Conservation (phyloP, 1,140 invertebrate genomes). For the Lucilia cuprina region DNA sequence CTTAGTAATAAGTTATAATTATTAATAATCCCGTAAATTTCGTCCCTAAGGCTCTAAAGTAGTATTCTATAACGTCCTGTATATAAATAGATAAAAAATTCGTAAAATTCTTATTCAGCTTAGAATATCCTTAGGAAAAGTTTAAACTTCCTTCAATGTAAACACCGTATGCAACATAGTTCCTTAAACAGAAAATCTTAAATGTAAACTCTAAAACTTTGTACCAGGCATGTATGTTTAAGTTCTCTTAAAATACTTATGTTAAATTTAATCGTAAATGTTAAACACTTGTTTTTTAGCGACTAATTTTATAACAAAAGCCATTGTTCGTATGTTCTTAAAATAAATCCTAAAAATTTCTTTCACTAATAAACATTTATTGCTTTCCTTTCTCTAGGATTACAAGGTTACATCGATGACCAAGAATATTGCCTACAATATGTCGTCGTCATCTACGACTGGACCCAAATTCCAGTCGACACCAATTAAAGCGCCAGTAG, state of each 20-base stretch:
- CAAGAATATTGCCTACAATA: slow-evolving; percentile 25
- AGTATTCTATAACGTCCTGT: too few relatives aligned
- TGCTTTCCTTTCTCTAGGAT: neutral
- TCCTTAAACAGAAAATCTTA: neutral
- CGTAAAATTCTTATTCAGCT: too few relatives aligned
- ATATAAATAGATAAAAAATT: too few relatives aligned
- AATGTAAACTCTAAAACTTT: neutral
- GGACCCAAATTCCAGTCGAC: slow-evolving; percentile 7
- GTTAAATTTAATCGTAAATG: neutral
- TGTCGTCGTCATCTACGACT: neutral
- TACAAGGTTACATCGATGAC: slow-evolving; percentile 21
- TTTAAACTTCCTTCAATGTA: too few relatives aligned
- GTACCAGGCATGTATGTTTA: neutral
- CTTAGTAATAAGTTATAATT: too few relatives aligned
- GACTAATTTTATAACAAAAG: neutral
- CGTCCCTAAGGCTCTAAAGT: too few relatives aligned
- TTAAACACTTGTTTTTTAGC: neutral
- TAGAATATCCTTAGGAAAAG: too few relatives aligned
- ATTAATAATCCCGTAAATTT: too few relatives aligned
- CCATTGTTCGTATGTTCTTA: neutral
- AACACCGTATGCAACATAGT: too few relatives aligned
- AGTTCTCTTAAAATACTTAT: neutral
- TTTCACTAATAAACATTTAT: neutral
- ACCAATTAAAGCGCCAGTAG: neutral
- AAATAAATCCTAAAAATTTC: neutral